Base-by-base conservation (phyloP, 2,888 invertebrate species). In the Zhengitettix transpicula region DNA sequence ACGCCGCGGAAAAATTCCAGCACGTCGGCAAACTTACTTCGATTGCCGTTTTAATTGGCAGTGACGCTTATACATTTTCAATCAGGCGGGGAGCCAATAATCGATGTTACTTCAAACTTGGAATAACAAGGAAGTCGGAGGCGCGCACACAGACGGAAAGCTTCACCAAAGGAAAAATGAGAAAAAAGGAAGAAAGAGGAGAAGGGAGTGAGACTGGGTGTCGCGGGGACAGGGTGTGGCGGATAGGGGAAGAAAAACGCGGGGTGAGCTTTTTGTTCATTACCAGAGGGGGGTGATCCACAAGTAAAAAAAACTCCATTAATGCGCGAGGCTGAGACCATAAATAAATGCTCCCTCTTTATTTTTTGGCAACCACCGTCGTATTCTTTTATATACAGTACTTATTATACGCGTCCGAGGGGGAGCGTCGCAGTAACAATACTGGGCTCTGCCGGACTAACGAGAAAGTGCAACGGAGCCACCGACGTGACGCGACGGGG, bases 361-460 rank as follows among this genome's bases (percentile, higher is more conserved):
- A 63, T 61, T 63, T 62, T 63, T 63, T 63, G 63, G 63, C 63
- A 63, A 61, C 61, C 61, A 59, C 58, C 42, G 58, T 44, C 41
- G 55, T 53, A 42, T 56, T 57, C 47, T 42, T 42, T 47, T 47
- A 28, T 17, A 15, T 47, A n/a, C 51, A n/a, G 28, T 57, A 17
- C 28, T 58, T 58, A 58, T 58, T 58, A 58, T 47, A 47, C 47
- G 47, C 47, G 47, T 47, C 47, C 47, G 47, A n/a, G n/a, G 47
- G 47, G 47, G 47, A 47, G n/a, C 12, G 47, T 47, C 47, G 47
- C 47, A 47, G 47, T 47, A 47, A 47, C 47, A 47, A 47, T 47
- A 47, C 14, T 47, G 28, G 28, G 28, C 28, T 28, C 28, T 28
- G 28, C 28, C 28, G 28, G 28, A 28, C 28, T 47, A 47, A 47